phyloP scores from a whole-genome alignment of 2,113 vertebrate species.

The Malurus cyaneus region DNA sequence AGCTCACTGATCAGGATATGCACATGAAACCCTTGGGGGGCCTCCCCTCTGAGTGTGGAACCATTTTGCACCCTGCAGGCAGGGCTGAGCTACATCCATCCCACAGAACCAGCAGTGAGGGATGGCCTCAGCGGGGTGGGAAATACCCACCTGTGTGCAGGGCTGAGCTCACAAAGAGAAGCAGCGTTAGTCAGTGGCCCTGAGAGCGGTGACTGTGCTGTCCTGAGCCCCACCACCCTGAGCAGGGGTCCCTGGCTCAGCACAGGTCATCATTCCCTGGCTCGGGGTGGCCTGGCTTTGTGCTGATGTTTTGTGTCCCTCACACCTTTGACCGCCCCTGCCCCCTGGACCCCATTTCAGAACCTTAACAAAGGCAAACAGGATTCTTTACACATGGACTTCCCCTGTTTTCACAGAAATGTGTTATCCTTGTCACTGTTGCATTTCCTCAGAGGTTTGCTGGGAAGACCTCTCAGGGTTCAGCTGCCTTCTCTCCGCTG shows the following conservation, averaged over 20 bases:
- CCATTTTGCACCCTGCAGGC: background rate
- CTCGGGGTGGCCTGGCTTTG: background rate
- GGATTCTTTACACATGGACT: background rate
- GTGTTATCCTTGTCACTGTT: background rate
- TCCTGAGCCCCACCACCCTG: background rate
- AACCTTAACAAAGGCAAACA: background rate
- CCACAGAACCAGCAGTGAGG: background rate
- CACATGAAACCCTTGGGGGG: background rate
- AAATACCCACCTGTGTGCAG: background rate
- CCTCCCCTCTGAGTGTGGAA: background rate
- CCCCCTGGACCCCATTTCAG: background rate
- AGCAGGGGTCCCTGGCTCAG: background rate
- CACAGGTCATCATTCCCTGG: background rate
- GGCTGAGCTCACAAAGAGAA: background rate
- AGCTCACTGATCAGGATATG: background rate
- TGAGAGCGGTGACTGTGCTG: background rate
- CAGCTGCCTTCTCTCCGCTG: background rate
- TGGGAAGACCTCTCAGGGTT: background rate
- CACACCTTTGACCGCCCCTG: background rate
- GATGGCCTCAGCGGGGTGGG: background rate
- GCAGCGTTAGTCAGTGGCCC: background rate
- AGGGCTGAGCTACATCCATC: background rate
- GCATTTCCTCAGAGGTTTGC: background rate
- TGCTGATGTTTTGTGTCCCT: background rate
- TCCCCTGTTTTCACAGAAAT: background rate